Percentiles rank a stretch among this genome's conserved stretches.
These are phyloP conservation scores for Synergus umbraculus DNA, from an alignment of 2,888 invertebrate species.

Conservation along the genomic window DNA sequence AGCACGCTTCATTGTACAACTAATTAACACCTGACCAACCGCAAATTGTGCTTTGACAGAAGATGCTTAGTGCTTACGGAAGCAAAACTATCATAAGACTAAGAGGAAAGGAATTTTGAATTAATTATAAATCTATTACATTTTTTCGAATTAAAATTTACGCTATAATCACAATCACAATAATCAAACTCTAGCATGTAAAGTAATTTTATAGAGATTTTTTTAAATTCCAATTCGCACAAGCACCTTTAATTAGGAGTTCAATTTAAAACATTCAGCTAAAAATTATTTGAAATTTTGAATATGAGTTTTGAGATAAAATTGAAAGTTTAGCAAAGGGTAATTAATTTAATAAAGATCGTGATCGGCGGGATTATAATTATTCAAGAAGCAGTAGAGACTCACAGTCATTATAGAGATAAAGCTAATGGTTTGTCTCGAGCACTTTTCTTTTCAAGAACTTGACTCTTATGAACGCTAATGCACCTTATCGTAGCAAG, in stretches of 20 bases:
- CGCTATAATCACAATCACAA: neutral
- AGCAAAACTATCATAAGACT: neutral
- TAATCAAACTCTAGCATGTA: neutral
- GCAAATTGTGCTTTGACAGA: constrained; percentile 20
- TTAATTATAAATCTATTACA: neutral
- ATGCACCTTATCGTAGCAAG: constrained; percentile 24
- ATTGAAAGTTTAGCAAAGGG: neutral
- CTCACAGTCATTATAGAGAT: constrained; percentile 2
- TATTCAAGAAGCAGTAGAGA: neutral
- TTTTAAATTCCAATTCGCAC: too few relatives aligned
- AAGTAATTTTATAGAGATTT: neutral
- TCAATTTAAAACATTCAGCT: neutral
- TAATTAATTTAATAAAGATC: constrained; percentile 15
- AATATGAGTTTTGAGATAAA: neutral
- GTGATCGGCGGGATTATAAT: neutral
- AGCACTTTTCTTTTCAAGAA: constrained; percentile 14
- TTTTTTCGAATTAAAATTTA: neutral
- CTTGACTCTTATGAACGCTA: constrained; percentile 22
- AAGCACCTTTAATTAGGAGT: neutral
- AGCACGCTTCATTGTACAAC: constrained; percentile 32
- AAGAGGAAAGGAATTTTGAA: neutral
- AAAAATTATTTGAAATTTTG: neutral
- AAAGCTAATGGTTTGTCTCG: constrained; percentile 26
- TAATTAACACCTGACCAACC: constrained; percentile 20
- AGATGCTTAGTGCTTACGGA: neutral